Percentiles rank a stretch among this genome's conserved stretches.
These are phyloP conservation scores for Heliconius sara DNA, from an alignment of 2,888 invertebrate genomes.

Conservation along the genomic window DNA sequence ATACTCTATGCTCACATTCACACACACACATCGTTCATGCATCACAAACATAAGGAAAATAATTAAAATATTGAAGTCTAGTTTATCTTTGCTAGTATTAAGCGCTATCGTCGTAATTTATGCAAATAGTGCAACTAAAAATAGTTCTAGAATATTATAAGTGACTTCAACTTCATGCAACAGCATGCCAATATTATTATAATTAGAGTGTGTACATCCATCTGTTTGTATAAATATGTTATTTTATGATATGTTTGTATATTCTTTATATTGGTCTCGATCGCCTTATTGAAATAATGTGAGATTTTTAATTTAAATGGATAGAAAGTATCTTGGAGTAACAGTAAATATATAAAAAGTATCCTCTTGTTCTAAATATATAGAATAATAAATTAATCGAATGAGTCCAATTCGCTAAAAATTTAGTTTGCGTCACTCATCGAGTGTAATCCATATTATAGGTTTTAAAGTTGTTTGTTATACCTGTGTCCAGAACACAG, in stretches of 20 bases:
- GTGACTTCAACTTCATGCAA: background rate
- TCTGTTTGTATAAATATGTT: background rate
- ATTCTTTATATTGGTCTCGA: background rate
- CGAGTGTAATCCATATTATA: too few species aligned
- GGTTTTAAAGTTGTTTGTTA: too few species aligned
- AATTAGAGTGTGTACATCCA: background rate
- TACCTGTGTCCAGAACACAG: too few species aligned
- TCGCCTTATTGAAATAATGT: background rate
- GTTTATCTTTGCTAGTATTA: background rate
- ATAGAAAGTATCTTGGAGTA: too few species aligned
- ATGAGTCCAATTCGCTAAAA: too few species aligned
- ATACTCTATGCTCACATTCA: background rate
- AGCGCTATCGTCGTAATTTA: background rate
- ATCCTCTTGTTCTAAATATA: background rate
- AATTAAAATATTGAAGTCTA: background rate
- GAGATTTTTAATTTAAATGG: background rate
- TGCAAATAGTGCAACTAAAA: conserved; percentile 2
- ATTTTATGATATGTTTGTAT: background rate
- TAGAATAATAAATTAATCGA: background rate
- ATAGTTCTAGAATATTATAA: conserved; percentile 1
- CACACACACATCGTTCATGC: background rate
- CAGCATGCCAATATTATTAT: background rate
- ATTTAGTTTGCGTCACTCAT: too few species aligned
- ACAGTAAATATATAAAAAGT: background rate
- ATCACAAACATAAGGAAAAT: background rate